Evolutionary conservation across 2,888 invertebrate species (phyloP), one percentile per base, ranked within the genome.

Genomic region (Lithophane semibrunnea): DNA sequence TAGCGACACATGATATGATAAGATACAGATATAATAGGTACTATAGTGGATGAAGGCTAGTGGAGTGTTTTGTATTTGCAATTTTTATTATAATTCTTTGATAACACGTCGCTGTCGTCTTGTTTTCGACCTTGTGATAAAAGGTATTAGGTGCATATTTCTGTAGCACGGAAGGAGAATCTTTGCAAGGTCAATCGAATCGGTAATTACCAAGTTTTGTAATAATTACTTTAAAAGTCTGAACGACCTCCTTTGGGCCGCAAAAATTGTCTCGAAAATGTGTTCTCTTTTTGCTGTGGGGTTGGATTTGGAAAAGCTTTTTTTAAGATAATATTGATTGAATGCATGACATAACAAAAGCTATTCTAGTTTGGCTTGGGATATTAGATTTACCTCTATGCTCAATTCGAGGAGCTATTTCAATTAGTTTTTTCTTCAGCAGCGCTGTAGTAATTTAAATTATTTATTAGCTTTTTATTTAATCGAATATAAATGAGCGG

Each of bases 161-260:
- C 72, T 73, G 61, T 78, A 80, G 71, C 79, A 66, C 58, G 71
- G 70, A 77, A 78, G 73, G 70, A 69, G 84, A 87, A 86, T 88
- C 85, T 86, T 74, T 77, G 80, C 87, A 90, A 91, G 91, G 92
- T 90, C 89, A 87, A 85, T 85, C 84, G 84, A 90, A 89, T 89
- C 84, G 87, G 90, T 92, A 91, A 92, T 93, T 93, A 91, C 89
- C 88, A 92, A 92, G 91, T 91, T 90, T 91, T 92, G 92, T 90
- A 91, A 92, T 91, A 93, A 92, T 90, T 89, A 90, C 87, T 90
- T 88, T 86, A 77, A 44, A 82, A 89, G 86, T 89, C 88, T 88
- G 88, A 88, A 87, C 86, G 89, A 90, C 86, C 83, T 90, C 85
- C 75, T 77, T 68, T 87, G 84, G 87, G 88, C 87, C 85, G 83